Evolutionary conservation across 2,113 vertebrate genomes (phyloP), one percentile per base, ranked within the genome.

Genomic region (Leucopternis melanops): DNA sequence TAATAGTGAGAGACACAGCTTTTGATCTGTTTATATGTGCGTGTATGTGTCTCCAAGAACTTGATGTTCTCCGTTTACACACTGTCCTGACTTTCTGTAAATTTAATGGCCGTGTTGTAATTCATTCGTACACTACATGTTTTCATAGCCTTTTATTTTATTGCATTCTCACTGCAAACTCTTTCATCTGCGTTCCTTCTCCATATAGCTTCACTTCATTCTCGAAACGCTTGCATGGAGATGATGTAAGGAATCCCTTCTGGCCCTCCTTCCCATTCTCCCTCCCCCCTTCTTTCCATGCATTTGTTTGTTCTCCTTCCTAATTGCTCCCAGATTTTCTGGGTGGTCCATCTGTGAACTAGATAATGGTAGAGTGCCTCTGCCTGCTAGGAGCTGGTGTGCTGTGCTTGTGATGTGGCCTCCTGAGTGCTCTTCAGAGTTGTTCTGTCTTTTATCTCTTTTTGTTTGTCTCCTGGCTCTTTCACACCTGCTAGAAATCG

Each of bases 341-440:
- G 98, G 97, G 98, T 98, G 98, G 98, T 98, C 98, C 97, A 96
- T 97, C 97, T 98, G 97, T 94, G 93, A 96, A 96, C 91, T 97
- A 98, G 98, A 98, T 97, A 98, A 97, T 93, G 91, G 97, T 87
- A 77, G 92, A 94, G 82, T 82, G 96, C 92, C 94, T 95, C 94
- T 96, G 97, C 95, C 94, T 92, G 72, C 86, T 86, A 85, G 86
- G 94, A 97, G 87, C 57, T 94, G 47, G 77, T 95, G 79, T 96
- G 97, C 94, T 96, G 94, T 91, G 94, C 94, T 97, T 88, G 89
- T 95, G 91, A 92, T 94, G 96, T 97, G 95, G 96, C 97, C 97
- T 98, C 96, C 73, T 34, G 52, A 96, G 94, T 91, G 92, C 94
- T 97, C 94, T 91, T 97, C 95, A 70, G 88, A 86, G 70, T 88